Evolutionary conservation across 2,888 invertebrate genomes (phyloP).

Genomic region (Thalpophila matura): DNA sequence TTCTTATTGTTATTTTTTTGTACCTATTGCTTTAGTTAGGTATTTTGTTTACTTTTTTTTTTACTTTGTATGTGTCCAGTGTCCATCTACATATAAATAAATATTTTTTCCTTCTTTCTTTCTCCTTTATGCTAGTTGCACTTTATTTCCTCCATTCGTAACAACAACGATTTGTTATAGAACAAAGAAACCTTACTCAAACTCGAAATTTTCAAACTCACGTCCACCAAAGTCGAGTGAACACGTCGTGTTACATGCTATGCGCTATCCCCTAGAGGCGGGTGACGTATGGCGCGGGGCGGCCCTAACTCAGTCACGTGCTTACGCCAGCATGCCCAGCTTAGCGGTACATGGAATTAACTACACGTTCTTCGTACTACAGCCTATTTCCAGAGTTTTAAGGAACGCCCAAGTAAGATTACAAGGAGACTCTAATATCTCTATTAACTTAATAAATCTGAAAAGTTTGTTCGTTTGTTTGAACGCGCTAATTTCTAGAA

Average conservation of each 20-base stretch:
- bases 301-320: slow-evolving; percentile 64
- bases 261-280: slow-evolving; percentile 43
- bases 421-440: neutral
- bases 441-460: too few relatives aligned
- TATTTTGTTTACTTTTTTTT: too few relatives aligned
- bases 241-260: slow-evolving; percentile 56
- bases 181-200: neutral
- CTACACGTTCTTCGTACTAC: slow-evolving; percentile 14
- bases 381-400: slow-evolving; percentile 5
- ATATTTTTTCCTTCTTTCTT: too few relatives aligned
- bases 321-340: slow-evolving; percentile 39
- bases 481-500: too few relatives aligned
- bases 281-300: slow-evolving; percentile 71
- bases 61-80: too few relatives aligned
- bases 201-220: slow-evolving; percentile 9
- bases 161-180: neutral
- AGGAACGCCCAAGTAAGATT: neutral
- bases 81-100: too few relatives aligned
- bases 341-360: slow-evolving; percentile 36
- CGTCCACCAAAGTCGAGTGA: slow-evolving; percentile 9
- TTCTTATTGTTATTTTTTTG: too few relatives aligned
- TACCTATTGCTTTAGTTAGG: too few relatives aligned
- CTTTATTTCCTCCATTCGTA: neutral
- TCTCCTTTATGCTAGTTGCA: too few relatives aligned
- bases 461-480: too few relatives aligned